Conservation (phyloP, 2,797 vertebrate genomes). For the Artibeus jamaicensis region DNA sequence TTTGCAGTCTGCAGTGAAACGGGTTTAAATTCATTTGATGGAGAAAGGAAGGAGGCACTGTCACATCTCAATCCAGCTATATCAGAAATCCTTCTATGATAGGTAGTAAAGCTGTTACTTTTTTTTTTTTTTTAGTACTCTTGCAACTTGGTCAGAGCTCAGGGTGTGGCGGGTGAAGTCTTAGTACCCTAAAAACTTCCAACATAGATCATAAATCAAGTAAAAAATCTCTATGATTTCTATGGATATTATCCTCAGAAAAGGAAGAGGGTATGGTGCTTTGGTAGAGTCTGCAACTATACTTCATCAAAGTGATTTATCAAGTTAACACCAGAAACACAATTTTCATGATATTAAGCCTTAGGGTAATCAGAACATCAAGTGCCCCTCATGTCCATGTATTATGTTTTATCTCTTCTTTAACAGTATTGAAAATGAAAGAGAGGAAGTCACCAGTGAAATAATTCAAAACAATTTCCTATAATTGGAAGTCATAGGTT, state of each 20-base stretch:
- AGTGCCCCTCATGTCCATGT: background rate
- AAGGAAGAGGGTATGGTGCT: background rate
- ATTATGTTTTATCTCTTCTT: background rate
- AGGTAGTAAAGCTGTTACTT: background rate
- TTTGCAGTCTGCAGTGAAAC: background rate
- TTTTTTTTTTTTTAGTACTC: background rate
- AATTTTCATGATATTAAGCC: background rate
- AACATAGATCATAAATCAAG: background rate
- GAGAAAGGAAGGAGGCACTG: background rate
- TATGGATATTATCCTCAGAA: background rate
- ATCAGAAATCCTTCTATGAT: background rate
- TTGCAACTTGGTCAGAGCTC: background rate
- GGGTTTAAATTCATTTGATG: background rate
- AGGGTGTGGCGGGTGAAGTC: background rate
- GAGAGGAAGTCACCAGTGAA: background rate
- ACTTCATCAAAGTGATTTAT: background rate
- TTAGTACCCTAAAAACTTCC: background rate
- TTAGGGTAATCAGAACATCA: background rate
- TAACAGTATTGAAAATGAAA: background rate
- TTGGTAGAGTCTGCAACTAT: background rate
- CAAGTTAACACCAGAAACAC: background rate
- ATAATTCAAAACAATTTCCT: background rate
- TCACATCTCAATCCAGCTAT: background rate
- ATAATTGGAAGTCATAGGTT: background rate
- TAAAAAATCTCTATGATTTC: background rate